Evolutionary conservation across 2,113 vertebrate species (phyloP).

Genomic region (Fulica atra): DNA sequence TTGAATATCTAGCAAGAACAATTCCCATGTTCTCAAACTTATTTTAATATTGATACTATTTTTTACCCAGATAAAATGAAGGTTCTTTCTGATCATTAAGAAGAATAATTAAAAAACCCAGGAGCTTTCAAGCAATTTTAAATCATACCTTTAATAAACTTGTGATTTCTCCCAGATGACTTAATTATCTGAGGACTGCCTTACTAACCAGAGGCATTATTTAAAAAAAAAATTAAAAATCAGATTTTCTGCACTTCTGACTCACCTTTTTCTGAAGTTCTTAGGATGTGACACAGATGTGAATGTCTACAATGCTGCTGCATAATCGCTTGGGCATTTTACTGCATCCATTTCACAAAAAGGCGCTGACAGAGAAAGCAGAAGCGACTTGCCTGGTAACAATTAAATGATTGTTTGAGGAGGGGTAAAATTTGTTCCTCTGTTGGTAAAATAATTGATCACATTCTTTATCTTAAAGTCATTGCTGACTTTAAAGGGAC

Average conservation of each 20-base stretch:
- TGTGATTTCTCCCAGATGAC: constrained; percentile 20
- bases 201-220: neutral
- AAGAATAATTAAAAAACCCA: neutral
- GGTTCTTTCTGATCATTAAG: neutral
- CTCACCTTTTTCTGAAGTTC: neutral
- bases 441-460: neutral
- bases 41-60: constrained; percentile 23
- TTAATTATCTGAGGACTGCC: constrained; percentile 1
- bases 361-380: neutral
- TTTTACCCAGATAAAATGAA: constrained; percentile 9
- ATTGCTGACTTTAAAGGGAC: neutral
- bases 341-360: neutral
- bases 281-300: neutral
- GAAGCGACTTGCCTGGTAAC: neutral
- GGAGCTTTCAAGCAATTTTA: constrained; percentile 7
- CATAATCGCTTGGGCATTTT: neutral
- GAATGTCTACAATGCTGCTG: neutral
- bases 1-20: neutral
- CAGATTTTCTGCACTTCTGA: neutral
- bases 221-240: neutral
- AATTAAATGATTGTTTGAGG: neutral
- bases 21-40: neutral
- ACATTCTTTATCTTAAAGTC: neutral
- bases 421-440: neutral
- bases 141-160: constrained; percentile 8